Evolutionary conservation across 1,140 invertebrate genomes (phyloP).

Genomic region (Latrodectus geometricus): DNA sequence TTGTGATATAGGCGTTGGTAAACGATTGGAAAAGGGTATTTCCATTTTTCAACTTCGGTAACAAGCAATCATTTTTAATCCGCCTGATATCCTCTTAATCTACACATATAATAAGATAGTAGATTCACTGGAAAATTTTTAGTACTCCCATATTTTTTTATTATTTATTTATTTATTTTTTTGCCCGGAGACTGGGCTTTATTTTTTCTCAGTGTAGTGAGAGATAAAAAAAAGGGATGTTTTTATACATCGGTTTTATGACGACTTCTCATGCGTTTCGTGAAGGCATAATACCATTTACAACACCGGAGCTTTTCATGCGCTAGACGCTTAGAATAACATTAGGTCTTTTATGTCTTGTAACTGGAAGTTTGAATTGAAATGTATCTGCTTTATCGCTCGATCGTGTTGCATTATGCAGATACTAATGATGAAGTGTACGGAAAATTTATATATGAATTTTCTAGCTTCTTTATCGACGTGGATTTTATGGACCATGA

Average conservation of each 20-base stretch:
- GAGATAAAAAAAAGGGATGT: not conserved
- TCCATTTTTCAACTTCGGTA: no score
- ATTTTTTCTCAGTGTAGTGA: not conserved
- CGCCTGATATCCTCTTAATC: no score
- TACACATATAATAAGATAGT: no score
- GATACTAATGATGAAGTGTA: conserved; percentile 48
- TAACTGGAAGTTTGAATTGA: conserved; percentile 42
- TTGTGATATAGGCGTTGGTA: no score
- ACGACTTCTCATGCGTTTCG: conserved; percentile 34
- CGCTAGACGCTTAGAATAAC: conserved; percentile 34
- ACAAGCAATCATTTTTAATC: no score
- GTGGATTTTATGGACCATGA: conserved; percentile 38
- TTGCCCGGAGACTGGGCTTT: no score
- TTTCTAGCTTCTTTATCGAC: conserved; percentile 7
- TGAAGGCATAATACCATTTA: conserved; percentile 45
- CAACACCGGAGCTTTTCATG: conserved; percentile 20
- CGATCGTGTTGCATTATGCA: conserved; percentile 51
- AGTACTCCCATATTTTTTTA: no score
- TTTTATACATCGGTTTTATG: conserved; percentile 45
- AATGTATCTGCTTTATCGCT: conserved; percentile 49
- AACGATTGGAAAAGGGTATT: no score
- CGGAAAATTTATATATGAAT: conserved; percentile 34
- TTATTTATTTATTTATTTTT: no score
- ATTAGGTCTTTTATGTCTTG: conserved; percentile 53
- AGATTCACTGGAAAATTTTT: no score